Base-by-base conservation (phyloP, 2,797 vertebrate genomes). In the Crenuchus spilurus region DNA sequence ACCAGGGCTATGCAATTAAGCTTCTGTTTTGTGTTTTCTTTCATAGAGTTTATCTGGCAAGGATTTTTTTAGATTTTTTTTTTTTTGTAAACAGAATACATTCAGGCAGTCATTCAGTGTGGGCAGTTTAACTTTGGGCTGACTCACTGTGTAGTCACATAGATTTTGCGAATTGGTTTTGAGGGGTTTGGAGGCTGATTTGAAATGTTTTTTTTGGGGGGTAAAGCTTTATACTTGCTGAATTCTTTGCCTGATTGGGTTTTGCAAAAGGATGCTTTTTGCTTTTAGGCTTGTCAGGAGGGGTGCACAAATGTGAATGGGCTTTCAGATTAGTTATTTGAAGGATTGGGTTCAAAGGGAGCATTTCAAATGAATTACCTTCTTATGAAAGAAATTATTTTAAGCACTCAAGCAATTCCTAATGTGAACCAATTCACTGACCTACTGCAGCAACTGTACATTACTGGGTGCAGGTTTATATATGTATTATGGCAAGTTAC, bases 1-100 rank as follows among this genome's bases (percentile, higher is more conserved):
- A 81, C 72, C 63, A 58, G 14, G 57, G 44, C 66, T 78, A 54
- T 49, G 63, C 68, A 72, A 72, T 78, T 78, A 71, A 74, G 62
- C 31, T 39, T 9, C 60, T 18, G 37, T 62, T 70, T 66, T 51
- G 10, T 48, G 33, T 66, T 41, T 71, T 52, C 44, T n/a, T 71
- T 51, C 31, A 11, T 11, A 4, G 33, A 70, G 28, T 35, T 63
- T 72, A 54, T 68, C 57, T 24, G 51, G 35, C 28, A 31, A 42
- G 18, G 9, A 7, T 20, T 48, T 48, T 20, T 49, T 48, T 48
- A 16, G 8, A 35, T 3, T 8, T 35, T 8, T 14, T 41, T 63
- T 67, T 76, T 33, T 52, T 22, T 51, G 48, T 16, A 58, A 71
- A 72, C 46, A 68, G 28, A 69, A 22, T 46, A 65, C 26, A 33